Percentiles rank a stretch among this genome's conserved stretches.
Conservation (phyloP, 2,888 invertebrate species). For the Muschampia plurimacula region DNA sequence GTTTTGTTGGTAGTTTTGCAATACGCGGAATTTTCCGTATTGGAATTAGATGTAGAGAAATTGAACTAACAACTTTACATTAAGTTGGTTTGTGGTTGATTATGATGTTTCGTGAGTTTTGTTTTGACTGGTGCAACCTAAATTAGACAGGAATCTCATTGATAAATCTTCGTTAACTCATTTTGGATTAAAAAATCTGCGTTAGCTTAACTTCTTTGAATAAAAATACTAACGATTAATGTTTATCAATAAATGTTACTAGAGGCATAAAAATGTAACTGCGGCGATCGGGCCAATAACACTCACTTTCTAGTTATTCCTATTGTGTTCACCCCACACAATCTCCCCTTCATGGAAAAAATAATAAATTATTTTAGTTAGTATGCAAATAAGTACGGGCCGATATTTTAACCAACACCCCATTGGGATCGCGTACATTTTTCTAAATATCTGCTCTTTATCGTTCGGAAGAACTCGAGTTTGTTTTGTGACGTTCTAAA, state of each 20-base stretch:
- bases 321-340: conserved; percentile 78
- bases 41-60: conserved; percentile 49
- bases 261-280: conserved; percentile 61
- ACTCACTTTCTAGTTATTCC: conserved; percentile 80
- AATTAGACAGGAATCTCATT: background rate
- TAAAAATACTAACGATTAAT: conserved; percentile 6
- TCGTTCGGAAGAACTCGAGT: conserved; percentile 65
- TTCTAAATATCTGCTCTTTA: conserved; percentile 72
- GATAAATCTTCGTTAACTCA: background rate
- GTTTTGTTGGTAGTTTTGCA: conserved; percentile 59
- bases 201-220: background rate
- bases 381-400: conserved; percentile 83
- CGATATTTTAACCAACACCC: conserved; percentile 84
- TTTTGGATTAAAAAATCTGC: background rate
- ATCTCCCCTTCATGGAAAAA: conserved; percentile 78
- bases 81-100: conserved; percentile 11
- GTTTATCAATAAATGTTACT: conserved; percentile 60
- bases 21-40: conserved; percentile 52
- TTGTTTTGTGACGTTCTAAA: conserved; percentile 34
- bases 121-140: background rate
- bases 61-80: conserved; percentile 6
- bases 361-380: conserved; percentile 86
- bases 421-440: conserved; percentile 70
- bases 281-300: conserved; percentile 78
- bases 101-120: conserved; percentile 11